Percentiles rank a stretch among this genome's conserved stretches.
Conservation (phyloP, 1,140 invertebrate genomes). For the Psix sp. region DNA sequence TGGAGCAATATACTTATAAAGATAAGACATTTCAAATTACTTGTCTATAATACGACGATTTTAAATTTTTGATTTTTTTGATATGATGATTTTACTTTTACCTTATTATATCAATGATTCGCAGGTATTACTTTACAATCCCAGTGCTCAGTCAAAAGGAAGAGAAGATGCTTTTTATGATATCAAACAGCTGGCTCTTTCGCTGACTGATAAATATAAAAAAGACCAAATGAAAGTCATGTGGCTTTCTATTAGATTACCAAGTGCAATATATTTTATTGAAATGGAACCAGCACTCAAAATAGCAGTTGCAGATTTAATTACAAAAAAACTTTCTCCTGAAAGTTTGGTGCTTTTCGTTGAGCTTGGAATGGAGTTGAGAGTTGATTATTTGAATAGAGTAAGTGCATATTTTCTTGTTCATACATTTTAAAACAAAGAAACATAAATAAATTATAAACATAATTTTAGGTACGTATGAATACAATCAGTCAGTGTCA, state of each 20-base stretch:
- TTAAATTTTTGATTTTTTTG: too few relatives aligned
- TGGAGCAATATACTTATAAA: too few relatives aligned
- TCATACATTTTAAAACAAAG: neutral
- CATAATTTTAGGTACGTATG: slow-evolving; percentile 83
- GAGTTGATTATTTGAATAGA: slow-evolving; percentile 89
- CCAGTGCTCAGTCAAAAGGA: slow-evolving; percentile 81
- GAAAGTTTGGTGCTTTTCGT: slow-evolving; percentile 84
- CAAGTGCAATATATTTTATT: slow-evolving; percentile 67
- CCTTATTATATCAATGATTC: too few relatives aligned
- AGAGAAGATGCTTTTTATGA: slow-evolving; percentile 81
- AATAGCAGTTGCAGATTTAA: slow-evolving; percentile 84
- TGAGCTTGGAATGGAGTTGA: slow-evolving; percentile 82
- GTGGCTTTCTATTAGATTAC: slow-evolving; percentile 84
- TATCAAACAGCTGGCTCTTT: slow-evolving; percentile 81
- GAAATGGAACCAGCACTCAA: slow-evolving; percentile 76
- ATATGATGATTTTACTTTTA: too few relatives aligned
- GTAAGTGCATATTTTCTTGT: slow-evolving; percentile 73
- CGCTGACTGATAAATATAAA: slow-evolving; percentile 83
- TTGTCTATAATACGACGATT: too few relatives aligned
- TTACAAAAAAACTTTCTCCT: slow-evolving; percentile 82
- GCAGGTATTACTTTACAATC: slow-evolving; percentile 81
- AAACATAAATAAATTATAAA: neutral
- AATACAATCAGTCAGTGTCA: slow-evolving; percentile 89
- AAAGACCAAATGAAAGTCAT: slow-evolving; percentile 83
- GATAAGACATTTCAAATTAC: too few relatives aligned